phyloP scores from a whole-genome alignment of 2,113 vertebrate species.

The Corythoichthys haematopterus region DNA sequence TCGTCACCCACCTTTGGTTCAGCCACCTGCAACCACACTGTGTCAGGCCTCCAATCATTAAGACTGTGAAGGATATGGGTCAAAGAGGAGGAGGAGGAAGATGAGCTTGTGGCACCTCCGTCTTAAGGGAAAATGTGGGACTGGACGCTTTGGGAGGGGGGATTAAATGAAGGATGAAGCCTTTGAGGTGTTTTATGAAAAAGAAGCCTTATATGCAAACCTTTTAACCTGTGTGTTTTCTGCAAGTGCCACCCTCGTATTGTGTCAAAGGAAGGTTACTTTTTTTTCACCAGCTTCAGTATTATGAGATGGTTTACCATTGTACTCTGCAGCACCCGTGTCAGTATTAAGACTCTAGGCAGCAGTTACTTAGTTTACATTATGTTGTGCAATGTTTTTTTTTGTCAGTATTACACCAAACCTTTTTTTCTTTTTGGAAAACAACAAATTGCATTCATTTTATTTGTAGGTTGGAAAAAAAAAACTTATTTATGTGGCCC shows the following conservation, averaged over 20 bases:
- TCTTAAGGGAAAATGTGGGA: conserved; percentile 86
- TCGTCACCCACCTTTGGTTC: conserved; percentile 77
- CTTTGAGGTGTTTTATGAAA: conserved; percentile 95
- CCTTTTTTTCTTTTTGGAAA: conserved; percentile 77
- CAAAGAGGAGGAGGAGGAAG: conserved; percentile 76
- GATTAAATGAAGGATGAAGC: conserved; percentile 78
- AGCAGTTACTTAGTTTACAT: conserved; percentile 99
- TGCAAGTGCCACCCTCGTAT: conserved; percentile 99
- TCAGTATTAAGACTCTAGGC: conserved; percentile 98
- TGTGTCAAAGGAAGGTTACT: conserved; percentile 91
- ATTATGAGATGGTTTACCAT: conserved; percentile 87
- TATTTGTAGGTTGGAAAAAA: conserved; percentile 94
- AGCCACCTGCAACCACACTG: conserved; percentile 89
- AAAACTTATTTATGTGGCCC: conserved; percentile 99
- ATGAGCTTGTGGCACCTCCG: conserved; percentile 88
- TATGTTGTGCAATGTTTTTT: conserved; percentile 97
- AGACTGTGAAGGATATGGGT: conserved; percentile 45
- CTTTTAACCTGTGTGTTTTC: conserved; percentile 99
- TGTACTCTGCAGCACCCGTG: conserved; percentile 98
- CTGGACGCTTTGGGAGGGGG: conserved; percentile 41
- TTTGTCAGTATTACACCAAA: conserved; percentile 99
- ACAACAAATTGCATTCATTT: conserved; percentile 95
- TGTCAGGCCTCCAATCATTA: conserved; percentile 86
- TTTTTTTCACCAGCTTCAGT: conserved; percentile 93
- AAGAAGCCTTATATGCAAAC: conserved; percentile 99